Evolutionary conservation across 2,888 invertebrate genomes (phyloP).

Genomic region (Catocala sponsa): DNA sequence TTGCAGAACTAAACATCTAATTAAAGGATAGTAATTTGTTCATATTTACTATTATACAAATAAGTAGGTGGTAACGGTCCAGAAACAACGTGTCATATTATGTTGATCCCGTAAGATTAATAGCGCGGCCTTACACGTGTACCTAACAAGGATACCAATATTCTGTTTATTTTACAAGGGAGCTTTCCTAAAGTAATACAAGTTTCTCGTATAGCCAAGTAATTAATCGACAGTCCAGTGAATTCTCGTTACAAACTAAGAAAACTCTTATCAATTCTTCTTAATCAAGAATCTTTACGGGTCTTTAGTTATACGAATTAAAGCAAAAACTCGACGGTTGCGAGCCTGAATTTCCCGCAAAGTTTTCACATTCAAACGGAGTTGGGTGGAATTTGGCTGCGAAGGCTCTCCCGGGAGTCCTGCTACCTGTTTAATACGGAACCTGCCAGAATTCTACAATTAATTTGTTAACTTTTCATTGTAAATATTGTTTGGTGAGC

Average conservation of each 20-base stretch:
- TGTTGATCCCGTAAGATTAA: not conserved
- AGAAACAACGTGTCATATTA: not conserved
- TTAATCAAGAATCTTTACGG: constrained; percentile 49
- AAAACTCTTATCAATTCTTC: constrained; percentile 33
- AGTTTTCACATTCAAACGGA: constrained; percentile 69
- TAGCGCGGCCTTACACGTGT: not conserved
- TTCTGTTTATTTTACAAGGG: no score
- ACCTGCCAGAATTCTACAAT: constrained; percentile 63
- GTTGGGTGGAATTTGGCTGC: constrained; percentile 62
- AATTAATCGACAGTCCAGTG: constrained; percentile 1
- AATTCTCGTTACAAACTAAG: constrained; percentile 2
- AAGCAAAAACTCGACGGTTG: constrained; percentile 59
- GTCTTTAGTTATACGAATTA: constrained; percentile 56
- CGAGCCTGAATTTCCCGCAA: constrained; percentile 55
- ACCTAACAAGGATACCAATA: not conserved
- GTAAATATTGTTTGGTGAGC: constrained; percentile 61
- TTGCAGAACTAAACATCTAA: no score
- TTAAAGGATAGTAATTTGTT: no score
- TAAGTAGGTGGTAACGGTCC: no score
- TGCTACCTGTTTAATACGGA: constrained; percentile 59
- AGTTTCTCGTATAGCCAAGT: not conserved
- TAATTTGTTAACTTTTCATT: constrained; percentile 70
- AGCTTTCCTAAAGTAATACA: no score
- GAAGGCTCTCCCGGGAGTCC: constrained; percentile 56
- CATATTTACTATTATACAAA: no score